Evolutionary conservation across 2,113 vertebrate species (phyloP).

Genomic region (Phalacrocorax carbo): DNA sequence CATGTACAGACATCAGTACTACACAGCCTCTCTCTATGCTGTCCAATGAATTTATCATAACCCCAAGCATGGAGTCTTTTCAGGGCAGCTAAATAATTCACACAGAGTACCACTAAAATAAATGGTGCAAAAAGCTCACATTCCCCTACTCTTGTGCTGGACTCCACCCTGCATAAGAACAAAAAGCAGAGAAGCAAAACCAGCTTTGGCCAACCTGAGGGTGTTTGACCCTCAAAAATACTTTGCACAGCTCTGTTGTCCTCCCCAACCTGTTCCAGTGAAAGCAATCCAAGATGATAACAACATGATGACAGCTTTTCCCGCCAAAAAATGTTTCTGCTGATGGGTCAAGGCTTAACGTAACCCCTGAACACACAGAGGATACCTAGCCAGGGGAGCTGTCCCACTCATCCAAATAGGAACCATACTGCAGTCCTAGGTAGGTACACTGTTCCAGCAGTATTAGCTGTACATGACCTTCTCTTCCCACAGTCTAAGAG

Average conservation of each 20-base stretch:
- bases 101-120: not conserved
- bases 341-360: rapidly evolving
- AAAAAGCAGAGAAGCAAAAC: not conserved
- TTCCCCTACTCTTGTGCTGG: not conserved
- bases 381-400: not conserved
- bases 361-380: not conserved
- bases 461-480: not conserved
- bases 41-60: not conserved
- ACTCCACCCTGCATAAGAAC: not conserved
- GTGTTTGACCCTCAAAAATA: not conserved
- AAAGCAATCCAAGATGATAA: not conserved
- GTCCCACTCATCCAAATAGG: not conserved
- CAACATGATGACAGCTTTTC: not conserved
- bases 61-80: not conserved
- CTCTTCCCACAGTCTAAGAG: not conserved
- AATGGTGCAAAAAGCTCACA: not conserved
- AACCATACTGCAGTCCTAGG: not conserved
- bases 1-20: not conserved
- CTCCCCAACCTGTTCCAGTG: not conserved
- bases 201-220: not conserved
- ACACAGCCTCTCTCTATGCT: not conserved
- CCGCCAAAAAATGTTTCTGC: not conserved
- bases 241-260: not conserved
- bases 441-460: not conserved
- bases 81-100: not conserved